A percentile compares a stretch with the other conserved stretches of the same genome.
phyloP scores from a whole-genome alignment of 2,888 invertebrate species.

The Melieria crassipennis region DNA sequence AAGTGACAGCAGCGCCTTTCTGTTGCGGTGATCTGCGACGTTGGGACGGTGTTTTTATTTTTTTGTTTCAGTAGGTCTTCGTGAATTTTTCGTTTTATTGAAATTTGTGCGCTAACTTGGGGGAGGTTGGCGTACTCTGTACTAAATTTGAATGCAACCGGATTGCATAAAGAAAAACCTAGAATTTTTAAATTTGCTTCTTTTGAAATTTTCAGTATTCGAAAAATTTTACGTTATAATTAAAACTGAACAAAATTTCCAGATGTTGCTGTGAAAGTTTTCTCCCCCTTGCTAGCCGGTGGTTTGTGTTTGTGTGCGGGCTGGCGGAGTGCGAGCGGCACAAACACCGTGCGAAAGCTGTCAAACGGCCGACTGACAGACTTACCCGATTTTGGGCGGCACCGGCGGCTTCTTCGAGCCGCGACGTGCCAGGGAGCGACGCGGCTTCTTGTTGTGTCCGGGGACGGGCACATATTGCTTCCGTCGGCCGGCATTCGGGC shows the following conservation, averaged over 20 bases:
- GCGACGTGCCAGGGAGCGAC: conserved; percentile 34
- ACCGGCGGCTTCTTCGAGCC: conserved; percentile 31
- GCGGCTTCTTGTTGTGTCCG: conserved; percentile 28
- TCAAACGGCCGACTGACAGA: neutral
- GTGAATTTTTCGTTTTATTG: too few species aligned
- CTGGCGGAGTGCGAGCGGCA: neutral
- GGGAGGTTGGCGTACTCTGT: conserved; percentile 12
- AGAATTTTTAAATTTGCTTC: conserved; percentile 35
- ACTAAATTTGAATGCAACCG: conserved; percentile 35
- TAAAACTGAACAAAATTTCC: conserved; percentile 31
- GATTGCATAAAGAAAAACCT: conserved; percentile 32
- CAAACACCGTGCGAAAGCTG: neutral
- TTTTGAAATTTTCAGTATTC: conserved; percentile 39
- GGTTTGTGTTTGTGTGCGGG: conserved; percentile 16
- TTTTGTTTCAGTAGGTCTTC: too few species aligned
- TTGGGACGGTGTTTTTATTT: neutral
- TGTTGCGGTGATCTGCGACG: conserved; percentile 1
- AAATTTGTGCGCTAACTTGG: neutral
- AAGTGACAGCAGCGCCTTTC: conserved; percentile 21
- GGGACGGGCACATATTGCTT: conserved; percentile 1
- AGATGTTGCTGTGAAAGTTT: conserved; percentile 25
- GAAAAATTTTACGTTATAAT: conserved; percentile 39
- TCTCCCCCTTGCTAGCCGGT: conserved; percentile 25
- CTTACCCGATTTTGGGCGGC: conserved; percentile 37
- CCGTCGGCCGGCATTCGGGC: neutral